Base-by-base conservation (phyloP, 1,140 invertebrate species). In the Heliconius melpomene region DNA sequence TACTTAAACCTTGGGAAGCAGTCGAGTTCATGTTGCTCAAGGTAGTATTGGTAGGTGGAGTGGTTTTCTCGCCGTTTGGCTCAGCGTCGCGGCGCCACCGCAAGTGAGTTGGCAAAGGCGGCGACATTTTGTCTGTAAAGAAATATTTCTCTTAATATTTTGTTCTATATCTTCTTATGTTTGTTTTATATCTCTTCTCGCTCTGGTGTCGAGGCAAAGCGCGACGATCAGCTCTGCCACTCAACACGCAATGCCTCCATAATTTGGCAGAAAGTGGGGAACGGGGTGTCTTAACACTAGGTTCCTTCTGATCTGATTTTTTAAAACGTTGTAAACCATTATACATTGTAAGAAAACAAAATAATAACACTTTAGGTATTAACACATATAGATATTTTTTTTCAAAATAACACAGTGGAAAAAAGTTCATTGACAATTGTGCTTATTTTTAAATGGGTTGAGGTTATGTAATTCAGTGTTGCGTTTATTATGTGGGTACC, bases 71-170 rank as follows among this genome's bases (percentile, higher is more conserved):
- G 78, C 66, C 71, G 40, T 29, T 29, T 23, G 23, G 77, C 5
- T 87, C 85, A 52, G 86, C 89, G 57, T 93, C 87, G 72, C 92
- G 91, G 83, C 91, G 92, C 92, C 91, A 90, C 83, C 92, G 90
- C 78, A 89, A 81, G 82, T 89, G 83, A 40, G 81, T 72, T 66
- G 83, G 81, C 79, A 88, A 84, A n/a, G 88, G 79, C 23, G 91
- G 91, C 84, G 92, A 93, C 92, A 94, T 94, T 20, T 75, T 84
- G 57, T 79, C 85, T 89, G 84, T 26, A 74, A 81, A 81, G 72
- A 75, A 57, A 29, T 74, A 73, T 36, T 70, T 70, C 29, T 72
- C 6, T 18, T 52, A 52, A 7, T 52, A 52, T 52, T 52, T 20
- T 13, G 40, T 46, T 52, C 50, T 20, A 18, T 52, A 52, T 20